Evolutionary conservation across 2,113 vertebrate genomes (phyloP), one percentile per base, ranked within the genome.

Genomic region (Scolopax mira): DNA sequence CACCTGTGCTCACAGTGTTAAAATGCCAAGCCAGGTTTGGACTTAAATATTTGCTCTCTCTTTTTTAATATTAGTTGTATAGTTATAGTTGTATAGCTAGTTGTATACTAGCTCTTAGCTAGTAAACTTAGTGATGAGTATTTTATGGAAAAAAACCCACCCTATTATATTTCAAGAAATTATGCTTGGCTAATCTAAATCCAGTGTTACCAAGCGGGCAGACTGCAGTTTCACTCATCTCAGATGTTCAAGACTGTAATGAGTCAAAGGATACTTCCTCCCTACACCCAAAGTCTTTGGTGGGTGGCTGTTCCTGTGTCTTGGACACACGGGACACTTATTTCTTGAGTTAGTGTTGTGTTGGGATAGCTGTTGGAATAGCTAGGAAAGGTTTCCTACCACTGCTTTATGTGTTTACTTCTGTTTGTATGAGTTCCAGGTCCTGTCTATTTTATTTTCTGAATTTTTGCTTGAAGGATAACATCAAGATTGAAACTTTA

Each of bases 61-160:
- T 84, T 74, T 87, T 39, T 16, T 30, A 11, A 10, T 51, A 48
- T 60, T 64, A 46, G 16, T 77, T 74, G 41, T 79, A 25, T 30
- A 33, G 24, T 33, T 81, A 39, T 3, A 41, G 18, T 85, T n/a
- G n/a, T n/a, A n/a, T n/a, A n/a, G n/a, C n/a, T n/a, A n/a, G n/a
- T n/a, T n/a, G n/a, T n/a, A n/a, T n/a, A n/a, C n/a, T n/a, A n/a
- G n/a, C n/a, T n/a, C 21, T 78, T 88, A 31, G 55, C 48, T 52
- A 57, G 13, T 52, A 55, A 16, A 51, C 25, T 39, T 79, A 75
- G 15, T n/a, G 33, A 70, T 37, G 23, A 35, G 31, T 3, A 41
- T 27, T 58, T 44, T 46, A 27, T 54, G 37, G 42, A 3, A 62
- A 85, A 35, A 54, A 44, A 0, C 2, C 5, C 14, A 0, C 2